Percentiles rank a stretch among this genome's conserved stretches.
phyloP scores from a whole-genome alignment of 2,888 invertebrate species.

The Cyaniris semiargus region DNA sequence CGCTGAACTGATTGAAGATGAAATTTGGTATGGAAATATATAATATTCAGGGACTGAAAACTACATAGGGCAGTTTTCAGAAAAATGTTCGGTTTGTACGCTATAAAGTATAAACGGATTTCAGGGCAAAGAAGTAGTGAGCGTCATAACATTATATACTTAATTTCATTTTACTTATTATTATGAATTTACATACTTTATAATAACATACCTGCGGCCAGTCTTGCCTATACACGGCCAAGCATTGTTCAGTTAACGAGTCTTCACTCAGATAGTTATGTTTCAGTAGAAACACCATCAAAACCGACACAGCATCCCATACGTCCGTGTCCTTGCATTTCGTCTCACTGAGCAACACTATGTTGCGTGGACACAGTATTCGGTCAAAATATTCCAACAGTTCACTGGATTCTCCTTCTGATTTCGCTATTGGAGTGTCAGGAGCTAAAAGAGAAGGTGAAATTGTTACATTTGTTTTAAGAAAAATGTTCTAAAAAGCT shows the following conservation, averaged over 20 bases:
- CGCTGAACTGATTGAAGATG: no score
- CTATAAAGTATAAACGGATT: no score
- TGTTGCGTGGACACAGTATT: conserved; percentile 65
- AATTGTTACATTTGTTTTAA: background rate
- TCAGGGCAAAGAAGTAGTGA: no score
- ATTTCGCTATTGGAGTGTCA: conserved; percentile 18
- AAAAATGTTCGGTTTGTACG: no score
- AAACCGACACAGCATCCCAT: conserved; percentile 66
- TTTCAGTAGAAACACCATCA: conserved; percentile 75
- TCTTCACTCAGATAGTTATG: conserved; percentile 81
- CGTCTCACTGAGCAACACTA: conserved; percentile 56
- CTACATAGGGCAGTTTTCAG: no score
- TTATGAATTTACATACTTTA: no score
- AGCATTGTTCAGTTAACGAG: conserved; percentile 83
- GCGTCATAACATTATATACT: no score
- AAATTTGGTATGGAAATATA: no score
- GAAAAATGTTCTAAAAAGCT: no score
- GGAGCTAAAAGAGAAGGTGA: conserved; percentile 7
- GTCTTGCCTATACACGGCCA: conserved; percentile 84
- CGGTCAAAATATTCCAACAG: conserved; percentile 62
- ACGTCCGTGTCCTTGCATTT: conserved; percentile 48
- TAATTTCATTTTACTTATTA: no score
- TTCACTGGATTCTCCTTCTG: conserved; percentile 24
- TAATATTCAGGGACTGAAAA: no score
- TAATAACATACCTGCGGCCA: conserved; percentile 78